A percentile compares a stretch with the other conserved stretches of the same genome.
Evolutionary conservation across 1,140 invertebrate genomes (phyloP).

Genomic region (Drosophila watanabei): DNA sequence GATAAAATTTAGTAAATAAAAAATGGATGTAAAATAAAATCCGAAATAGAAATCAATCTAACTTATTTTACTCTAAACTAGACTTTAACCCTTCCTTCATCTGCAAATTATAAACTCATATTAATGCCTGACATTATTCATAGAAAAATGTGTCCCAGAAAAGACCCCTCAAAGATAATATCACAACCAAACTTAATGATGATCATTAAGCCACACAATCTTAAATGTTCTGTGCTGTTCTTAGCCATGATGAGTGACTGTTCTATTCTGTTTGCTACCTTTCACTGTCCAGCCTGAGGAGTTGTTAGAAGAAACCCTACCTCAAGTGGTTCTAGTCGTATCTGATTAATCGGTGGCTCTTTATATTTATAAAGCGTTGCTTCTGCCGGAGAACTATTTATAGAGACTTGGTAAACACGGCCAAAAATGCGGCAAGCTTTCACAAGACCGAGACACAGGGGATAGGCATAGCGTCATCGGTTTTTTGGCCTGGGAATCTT

Average conservation of each 20-base stretch:
- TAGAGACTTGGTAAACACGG: conserved; percentile 54
- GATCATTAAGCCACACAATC: conserved; percentile 11
- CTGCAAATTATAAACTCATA: neutral
- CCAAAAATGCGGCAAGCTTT: conserved; percentile 60
- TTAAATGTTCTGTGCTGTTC: neutral
- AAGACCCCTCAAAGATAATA: neutral
- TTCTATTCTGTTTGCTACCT: neutral
- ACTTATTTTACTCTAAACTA: too few relatives aligned
- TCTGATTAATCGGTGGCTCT: conserved; percentile 57
- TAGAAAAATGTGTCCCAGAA: neutral
- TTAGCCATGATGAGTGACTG: neutral
- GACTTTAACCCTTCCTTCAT: neutral
- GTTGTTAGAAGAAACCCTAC: conserved; percentile 53
- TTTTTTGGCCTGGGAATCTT: conserved; percentile 26
- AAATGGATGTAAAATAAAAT: neutral
- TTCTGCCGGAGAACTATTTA: conserved; percentile 51
- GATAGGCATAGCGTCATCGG: conserved; percentile 50
- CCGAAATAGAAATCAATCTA: neutral
- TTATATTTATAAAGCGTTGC: conserved; percentile 62
- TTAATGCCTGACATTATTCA: neutral
- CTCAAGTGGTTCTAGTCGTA: conserved; percentile 48
- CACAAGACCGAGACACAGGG: conserved; percentile 52
- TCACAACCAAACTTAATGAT: neutral
- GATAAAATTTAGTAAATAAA: neutral
- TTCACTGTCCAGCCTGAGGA: neutral